Evolutionary conservation across 2,888 invertebrate species (phyloP), one percentile per base, ranked within the genome.

Genomic region (Apotomis betuletana): DNA sequence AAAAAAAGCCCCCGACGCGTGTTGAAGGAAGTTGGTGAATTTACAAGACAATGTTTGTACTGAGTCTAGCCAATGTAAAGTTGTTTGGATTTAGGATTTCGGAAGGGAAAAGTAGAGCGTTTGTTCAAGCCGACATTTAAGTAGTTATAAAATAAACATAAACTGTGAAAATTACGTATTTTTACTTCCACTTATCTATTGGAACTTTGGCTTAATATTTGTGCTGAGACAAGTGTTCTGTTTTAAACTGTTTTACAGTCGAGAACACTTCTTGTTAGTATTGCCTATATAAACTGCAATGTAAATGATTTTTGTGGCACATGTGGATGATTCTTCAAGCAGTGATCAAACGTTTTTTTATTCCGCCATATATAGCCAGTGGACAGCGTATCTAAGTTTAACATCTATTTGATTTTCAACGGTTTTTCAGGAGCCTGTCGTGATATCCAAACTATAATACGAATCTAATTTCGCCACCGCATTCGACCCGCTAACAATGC

Each of bases 401-500:
- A 52, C 71, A 65, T 74, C 74, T 75, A 76, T 77, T 57, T 70
- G 74, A 83, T 81, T 82, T 79, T 70, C 77, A 82, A 79, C 81
- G 80, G 80, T 75, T 81, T 77, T 74, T 74, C 61, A 76, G 69
- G 63, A 52, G 64, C 68, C 74, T 75, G 77, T 74, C 69, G 70
- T 72, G n/a, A 61, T 74, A 74, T 76, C 75, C 80, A 74, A 77
- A 78, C 77, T 80, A 88, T 87, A 91, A 92, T 92, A 89, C 87
- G 90, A 90, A 84, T 89, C 90, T 88, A 90, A 92, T 92, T 90
- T 89, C 87, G 91, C 91, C 90, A 91, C 92, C 87, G 89, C 90
- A 87, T 89, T 87, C 86, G 87, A 83, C 75, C 83, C 80, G 83
- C 85, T 85, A 86, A 93, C 92, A 93, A 93, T 85, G 77, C 78